A percentile compares a stretch with the other conserved stretches of the same genome.
Conservation (phyloP, 2,888 invertebrate genomes). For the Zeuzera pyrina region DNA sequence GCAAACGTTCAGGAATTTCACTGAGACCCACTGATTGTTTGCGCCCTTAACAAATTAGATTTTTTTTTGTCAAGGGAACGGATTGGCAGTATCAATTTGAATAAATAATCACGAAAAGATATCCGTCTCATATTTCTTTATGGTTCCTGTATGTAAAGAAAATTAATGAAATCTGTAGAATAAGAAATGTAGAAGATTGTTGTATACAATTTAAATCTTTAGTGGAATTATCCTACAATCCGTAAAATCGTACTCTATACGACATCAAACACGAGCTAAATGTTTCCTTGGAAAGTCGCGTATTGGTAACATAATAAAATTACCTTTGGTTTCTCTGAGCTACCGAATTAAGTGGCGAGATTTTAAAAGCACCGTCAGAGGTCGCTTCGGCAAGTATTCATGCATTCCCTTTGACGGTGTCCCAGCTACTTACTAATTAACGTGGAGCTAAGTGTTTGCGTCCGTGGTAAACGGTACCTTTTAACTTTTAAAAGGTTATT, state of each 20-base stretch:
- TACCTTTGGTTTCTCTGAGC: slow-evolving; percentile 64
- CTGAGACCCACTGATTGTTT: slow-evolving; percentile 4
- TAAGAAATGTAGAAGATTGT: too few species aligned
- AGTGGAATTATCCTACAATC: too few species aligned
- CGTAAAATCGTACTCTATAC: too few species aligned
- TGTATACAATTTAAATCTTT: too few species aligned
- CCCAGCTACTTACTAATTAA: slow-evolving; percentile 71
- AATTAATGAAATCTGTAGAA: too few species aligned
- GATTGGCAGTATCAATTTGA: too few species aligned
- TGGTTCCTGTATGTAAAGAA: too few species aligned
- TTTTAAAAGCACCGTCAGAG: slow-evolving; percentile 66
- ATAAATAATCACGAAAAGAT: too few species aligned
- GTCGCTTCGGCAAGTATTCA: slow-evolving; percentile 65
- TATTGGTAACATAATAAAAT: slow-evolving; percentile 64
- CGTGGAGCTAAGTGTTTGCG: slow-evolving; percentile 69
- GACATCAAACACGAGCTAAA: slow-evolving; percentile 21
- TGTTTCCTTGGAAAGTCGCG: slow-evolving; percentile 46
- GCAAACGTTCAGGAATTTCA: slow-evolving; percentile 1
- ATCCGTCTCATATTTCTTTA: too few species aligned
- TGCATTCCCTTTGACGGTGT: slow-evolving; percentile 72
- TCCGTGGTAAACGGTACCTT: slow-evolving; percentile 70
- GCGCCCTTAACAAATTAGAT: slow-evolving; percentile 4
- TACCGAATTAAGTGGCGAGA: slow-evolving; percentile 55
- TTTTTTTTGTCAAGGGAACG: too few species aligned
- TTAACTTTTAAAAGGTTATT: slow-evolving; percentile 62